Percentiles rank a stretch among this genome's conserved stretches.
phyloP scores from a whole-genome alignment of 53 echinoderm and acorn worm genomes.

The Luidia sarsii region DNA sequence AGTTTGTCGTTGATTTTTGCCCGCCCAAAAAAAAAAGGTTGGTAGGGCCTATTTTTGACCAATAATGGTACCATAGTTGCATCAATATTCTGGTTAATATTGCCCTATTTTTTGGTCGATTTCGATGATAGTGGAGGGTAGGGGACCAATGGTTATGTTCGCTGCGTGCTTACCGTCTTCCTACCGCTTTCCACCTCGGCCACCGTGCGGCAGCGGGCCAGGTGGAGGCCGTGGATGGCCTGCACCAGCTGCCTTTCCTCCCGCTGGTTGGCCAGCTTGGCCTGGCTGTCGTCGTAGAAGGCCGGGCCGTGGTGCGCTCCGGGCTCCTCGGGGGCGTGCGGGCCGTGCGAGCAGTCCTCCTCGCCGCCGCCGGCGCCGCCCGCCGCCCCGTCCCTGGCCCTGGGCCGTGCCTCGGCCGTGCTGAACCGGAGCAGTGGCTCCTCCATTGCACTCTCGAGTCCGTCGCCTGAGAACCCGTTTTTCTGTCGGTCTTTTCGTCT shows the following conservation, averaged over 20 bases:
- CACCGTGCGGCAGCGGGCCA: constrained; percentile 6
- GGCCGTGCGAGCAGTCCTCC: too few species aligned
- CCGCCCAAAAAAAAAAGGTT: too few species aligned
- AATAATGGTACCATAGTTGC: too few species aligned
- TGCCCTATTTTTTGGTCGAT: too few species aligned
- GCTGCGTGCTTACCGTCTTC: constrained; percentile 3
- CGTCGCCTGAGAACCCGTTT: too few species aligned
- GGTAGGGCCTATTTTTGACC: too few species aligned
- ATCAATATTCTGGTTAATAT: too few species aligned
- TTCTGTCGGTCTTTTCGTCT: too few species aligned
- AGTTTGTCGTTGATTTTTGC: too few species aligned
- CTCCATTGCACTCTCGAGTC: too few species aligned
- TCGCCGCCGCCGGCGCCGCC: background rate
- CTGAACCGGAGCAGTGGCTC: constrained; percentile 9
- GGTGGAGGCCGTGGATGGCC: constrained; percentile 36
- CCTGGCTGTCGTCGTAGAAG: constrained; percentile 52
- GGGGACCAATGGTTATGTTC: background rate
- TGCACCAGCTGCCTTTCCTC: constrained; percentile 44
- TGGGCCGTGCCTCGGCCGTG: constrained; percentile 15
- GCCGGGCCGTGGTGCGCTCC: background rate
- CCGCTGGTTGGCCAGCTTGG: constrained; percentile 53
- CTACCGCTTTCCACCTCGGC: constrained; percentile 41
- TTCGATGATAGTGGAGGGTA: too few species aligned
- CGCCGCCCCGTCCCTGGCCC: background rate
- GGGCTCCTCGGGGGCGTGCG: background rate